phyloP scores from a whole-genome alignment of 2,888 invertebrate species.

The Lithodes maja region DNA sequence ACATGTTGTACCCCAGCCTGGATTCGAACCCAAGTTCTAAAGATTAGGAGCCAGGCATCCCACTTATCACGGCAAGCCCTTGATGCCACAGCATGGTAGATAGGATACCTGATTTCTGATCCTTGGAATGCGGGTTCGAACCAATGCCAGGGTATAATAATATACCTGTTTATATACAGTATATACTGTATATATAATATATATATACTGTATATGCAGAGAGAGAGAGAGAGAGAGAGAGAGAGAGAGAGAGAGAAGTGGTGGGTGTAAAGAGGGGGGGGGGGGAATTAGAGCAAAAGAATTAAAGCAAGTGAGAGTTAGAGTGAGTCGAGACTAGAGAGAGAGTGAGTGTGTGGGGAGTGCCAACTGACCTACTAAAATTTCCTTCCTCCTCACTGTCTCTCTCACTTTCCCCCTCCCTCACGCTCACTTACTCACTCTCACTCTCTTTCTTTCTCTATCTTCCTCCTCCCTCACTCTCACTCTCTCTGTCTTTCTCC shows the following conservation, averaged over 20 bases:
- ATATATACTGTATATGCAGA: too few species aligned
- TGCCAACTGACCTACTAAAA: neutral
- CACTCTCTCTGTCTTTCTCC: slow-evolving; percentile 37
- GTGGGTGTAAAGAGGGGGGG: neutral
- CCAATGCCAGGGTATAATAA: too few species aligned
- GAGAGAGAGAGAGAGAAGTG: slow-evolving; percentile 7
- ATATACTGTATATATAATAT: too few species aligned
- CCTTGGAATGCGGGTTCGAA: too few species aligned
- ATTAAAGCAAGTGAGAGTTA: neutral
- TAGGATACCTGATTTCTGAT: too few species aligned
- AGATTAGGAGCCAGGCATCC: too few species aligned
- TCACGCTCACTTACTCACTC: neutral
- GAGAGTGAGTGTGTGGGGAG: slow-evolving; percentile 1
- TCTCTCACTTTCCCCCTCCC: slow-evolving; percentile 7
- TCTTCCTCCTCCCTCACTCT: slow-evolving; percentile 21
- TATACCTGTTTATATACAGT: too few species aligned
- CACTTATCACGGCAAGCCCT: too few species aligned
- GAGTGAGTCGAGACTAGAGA: neutral
- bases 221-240: neutral
- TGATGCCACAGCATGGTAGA: too few species aligned
- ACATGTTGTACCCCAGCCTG: too few species aligned
- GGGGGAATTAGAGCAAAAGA: slow-evolving; percentile 3
- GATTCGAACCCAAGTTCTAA: too few species aligned
- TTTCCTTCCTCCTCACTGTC: neutral
- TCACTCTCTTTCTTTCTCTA: slow-evolving; percentile 1